A percentile compares a stretch with the other conserved stretches of the same genome.
Evolutionary conservation across 2,888 invertebrate species (phyloP).

Genomic region (Trissolcus japonicus): DNA sequence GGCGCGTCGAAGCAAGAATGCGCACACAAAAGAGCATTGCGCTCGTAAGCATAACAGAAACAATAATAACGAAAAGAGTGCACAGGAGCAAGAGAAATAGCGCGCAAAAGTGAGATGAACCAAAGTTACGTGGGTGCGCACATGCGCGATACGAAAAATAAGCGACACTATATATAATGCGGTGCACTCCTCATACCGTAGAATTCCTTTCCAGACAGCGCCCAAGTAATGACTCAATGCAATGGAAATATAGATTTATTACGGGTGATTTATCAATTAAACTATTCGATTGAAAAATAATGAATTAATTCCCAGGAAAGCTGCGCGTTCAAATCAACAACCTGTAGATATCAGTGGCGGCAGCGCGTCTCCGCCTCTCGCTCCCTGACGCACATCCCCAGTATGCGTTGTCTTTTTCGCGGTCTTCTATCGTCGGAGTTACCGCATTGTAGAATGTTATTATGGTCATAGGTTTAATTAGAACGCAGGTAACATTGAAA

Average conservation of each 20-base stretch:
- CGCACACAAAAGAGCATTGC: slow-evolving; percentile 41
- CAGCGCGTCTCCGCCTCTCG: slow-evolving; percentile 21
- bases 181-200: slow-evolving; percentile 9
- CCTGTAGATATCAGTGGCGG: slow-evolving; percentile 66
- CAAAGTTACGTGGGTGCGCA: slow-evolving; percentile 16
- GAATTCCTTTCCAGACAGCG: slow-evolving; percentile 2
- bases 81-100: neutral
- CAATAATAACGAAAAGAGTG: slow-evolving; percentile 44
- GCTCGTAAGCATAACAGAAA: slow-evolving; percentile 48
- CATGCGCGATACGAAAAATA: slow-evolving; percentile 27
- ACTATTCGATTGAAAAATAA: slow-evolving; percentile 63
- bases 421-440: slow-evolving; percentile 19
- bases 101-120: slow-evolving; percentile 13
- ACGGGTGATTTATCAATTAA: slow-evolving; percentile 62
- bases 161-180: slow-evolving; percentile 31
- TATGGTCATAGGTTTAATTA: slow-evolving; percentile 49
- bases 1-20: slow-evolving; percentile 47
- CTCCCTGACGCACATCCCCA: neutral
- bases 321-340: slow-evolving; percentile 64
- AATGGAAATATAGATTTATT: slow-evolving; percentile 62
- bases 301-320: slow-evolving; percentile 63
- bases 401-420: slow-evolving; percentile 19
- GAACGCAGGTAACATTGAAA: slow-evolving; percentile 42
- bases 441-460: slow-evolving; percentile 51
- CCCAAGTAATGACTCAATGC: slow-evolving; percentile 61